Conservation (phyloP, 2,888 invertebrate genomes). For the Ochropacha duplaris region DNA sequence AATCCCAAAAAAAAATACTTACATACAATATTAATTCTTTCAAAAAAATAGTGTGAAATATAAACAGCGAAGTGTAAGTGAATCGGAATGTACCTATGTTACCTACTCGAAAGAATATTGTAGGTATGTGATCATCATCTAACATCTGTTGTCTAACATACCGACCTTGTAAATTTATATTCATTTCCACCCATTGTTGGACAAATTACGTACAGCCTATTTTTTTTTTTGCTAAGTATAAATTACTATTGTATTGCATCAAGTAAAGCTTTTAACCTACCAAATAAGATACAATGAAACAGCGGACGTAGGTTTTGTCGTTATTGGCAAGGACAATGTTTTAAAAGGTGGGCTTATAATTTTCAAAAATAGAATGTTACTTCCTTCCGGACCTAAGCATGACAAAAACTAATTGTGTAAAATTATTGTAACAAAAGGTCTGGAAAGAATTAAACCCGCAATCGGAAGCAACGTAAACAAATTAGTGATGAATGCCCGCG, state of each 20-base stretch:
- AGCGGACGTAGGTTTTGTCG: conserved; percentile 38
- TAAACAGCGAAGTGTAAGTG: neutral
- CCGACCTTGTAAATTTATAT: conserved; percentile 31
- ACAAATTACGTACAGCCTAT: conserved; percentile 25
- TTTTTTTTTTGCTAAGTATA: conserved; percentile 31
- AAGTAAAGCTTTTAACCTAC: conserved; percentile 25
- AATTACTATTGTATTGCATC: conserved; percentile 37
- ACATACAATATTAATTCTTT: too few relatives aligned
- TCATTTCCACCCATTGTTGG: conserved; percentile 46
- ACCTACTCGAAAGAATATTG: neutral
- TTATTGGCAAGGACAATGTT: conserved; percentile 28
- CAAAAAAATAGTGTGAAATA: neutral
- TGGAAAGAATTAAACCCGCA: conserved; percentile 12
- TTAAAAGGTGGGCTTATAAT: conserved; percentile 32
- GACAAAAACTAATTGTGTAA: conserved; percentile 29
- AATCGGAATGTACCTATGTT: neutral
- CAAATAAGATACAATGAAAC: conserved; percentile 32
- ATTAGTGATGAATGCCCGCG: conserved; percentile 1
- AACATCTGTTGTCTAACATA: conserved; percentile 18
- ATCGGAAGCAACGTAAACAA: conserved; percentile 1
- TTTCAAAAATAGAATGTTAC: conserved; percentile 30
- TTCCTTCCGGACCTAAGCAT: conserved; percentile 51
- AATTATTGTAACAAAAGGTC: conserved; percentile 9
- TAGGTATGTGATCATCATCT: conserved; percentile 14
- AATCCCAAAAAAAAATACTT: too few relatives aligned